Evolutionary conservation across 2,888 invertebrate genomes (phyloP).

Genomic region (Sarcophaga variegata): DNA sequence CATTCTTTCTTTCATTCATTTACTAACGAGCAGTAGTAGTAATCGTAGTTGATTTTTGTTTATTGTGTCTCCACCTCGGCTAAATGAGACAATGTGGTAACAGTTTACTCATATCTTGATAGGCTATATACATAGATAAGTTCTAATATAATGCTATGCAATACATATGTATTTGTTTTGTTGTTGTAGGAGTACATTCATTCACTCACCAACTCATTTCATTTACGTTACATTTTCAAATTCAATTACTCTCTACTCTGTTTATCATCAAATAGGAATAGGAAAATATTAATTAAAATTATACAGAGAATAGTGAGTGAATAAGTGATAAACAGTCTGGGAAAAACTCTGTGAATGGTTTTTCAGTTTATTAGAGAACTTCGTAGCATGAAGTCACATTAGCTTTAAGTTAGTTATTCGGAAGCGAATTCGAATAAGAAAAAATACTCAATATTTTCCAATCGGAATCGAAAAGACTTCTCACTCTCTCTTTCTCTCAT

Average conservation of each 20-base stretch:
- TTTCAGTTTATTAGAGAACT: conserved; percentile 47
- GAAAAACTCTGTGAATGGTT: neutral
- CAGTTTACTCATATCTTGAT: neutral
- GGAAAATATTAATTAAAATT: neutral
- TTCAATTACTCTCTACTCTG: conserved; percentile 5
- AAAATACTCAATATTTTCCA: neutral
- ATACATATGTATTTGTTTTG: neutral
- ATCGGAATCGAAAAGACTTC: conserved; percentile 13
- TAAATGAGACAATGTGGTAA: neutral
- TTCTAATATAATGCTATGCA: neutral
- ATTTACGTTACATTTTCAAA: conserved; percentile 13
- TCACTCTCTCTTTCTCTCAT: neutral
- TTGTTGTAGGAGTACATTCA: neutral
- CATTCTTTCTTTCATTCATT: neutral
- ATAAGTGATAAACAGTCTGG: conserved; percentile 1
- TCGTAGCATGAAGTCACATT: conserved; percentile 38
- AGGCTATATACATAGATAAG: neutral
- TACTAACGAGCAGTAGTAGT: neutral
- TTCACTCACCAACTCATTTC: neutral
- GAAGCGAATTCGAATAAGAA: conserved; percentile 7
- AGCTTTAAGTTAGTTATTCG: conserved; percentile 1
- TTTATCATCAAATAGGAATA: neutral
- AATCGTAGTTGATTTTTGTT: neutral
- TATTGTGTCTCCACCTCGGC: neutral
- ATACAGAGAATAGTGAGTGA: neutral